Base-by-base conservation (phyloP, 1,140 invertebrate species). In the Aphelenchoides besseyi region DNA sequence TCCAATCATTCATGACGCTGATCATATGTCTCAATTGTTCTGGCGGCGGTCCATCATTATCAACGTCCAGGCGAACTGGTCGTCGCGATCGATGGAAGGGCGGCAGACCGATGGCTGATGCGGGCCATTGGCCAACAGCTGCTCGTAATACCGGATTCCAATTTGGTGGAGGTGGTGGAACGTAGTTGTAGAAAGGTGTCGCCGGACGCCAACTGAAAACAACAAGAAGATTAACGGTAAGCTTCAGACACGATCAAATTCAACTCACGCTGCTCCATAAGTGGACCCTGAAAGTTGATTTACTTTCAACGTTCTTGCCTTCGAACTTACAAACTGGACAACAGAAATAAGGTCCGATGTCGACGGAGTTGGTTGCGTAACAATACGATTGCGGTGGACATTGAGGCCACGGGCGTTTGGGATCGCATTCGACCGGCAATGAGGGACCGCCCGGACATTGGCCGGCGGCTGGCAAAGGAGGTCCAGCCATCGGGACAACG, bases 311-410 rank as follows among this genome's bases (percentile, higher is more conserved):
- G 18, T 52, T 68, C n/a, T 61, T n/a, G 1, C 36, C 48, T 59
- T 70, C 33, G 32, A 28, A 82, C 80, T 79, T 70, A 84, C 82
- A 83, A 71, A 83, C 73, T 37, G 83, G 83, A 74, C 82, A 83
- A 41, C 82, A 83, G 74, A 84, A 83, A 66, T 83, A 83, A 16
- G 82, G 82, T 33, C 82, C 82, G 48, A 83, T 83, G 68, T 83
- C 83, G 37, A 83, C 82, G 29, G 76, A 73, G 74, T 85, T 85
- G 37, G 81, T 84, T 23, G 82, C 82, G 63, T 85, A 83, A 71
- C 82, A 83, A 67, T 83, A 83, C 28, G 82, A 83, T 67, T 85
- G 81, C 9, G 82, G 82, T 12, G 82, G 82, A 68, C 82, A 83
- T 70, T 81, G 77, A 1, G 82, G 82, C 82, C 82, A 83, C 18